phyloP scores from a whole-genome alignment of 2,113 vertebrate species.

The Phaethon lepturus region DNA sequence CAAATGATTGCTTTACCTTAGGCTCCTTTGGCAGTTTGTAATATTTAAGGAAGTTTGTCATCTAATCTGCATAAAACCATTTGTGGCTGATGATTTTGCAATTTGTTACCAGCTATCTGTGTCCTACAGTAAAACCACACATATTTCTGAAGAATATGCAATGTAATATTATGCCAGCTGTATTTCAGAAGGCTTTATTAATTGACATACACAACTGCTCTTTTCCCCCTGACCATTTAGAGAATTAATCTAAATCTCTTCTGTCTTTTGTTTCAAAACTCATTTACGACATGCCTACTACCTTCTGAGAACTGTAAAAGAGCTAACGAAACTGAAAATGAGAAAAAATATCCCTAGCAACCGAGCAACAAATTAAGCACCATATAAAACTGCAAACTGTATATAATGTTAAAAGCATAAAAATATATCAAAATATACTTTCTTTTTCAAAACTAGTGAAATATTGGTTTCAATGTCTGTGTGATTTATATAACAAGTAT shows the following conservation, averaged over 20 bases:
- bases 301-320: neutral
- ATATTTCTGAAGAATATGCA: neutral
- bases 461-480: neutral
- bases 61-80: neutral
- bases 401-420: neutral
- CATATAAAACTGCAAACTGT: neutral
- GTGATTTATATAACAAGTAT: neutral
- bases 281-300: neutral
- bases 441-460: neutral
- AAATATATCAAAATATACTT: neutral
- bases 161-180: neutral
- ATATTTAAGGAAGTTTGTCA: neutral
- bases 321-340: neutral
- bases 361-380: neutral
- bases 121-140: neutral
- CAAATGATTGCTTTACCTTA: neutral
- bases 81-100: neutral
- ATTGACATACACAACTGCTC: neutral
- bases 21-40: neutral
- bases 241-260: neutral
- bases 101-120: neutral
- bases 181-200: neutral
- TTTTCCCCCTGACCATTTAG: neutral
- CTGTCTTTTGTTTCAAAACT: neutral
- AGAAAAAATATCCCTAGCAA: neutral